Conservation (phyloP, 2,888 invertebrate genomes). For the Alentia gelatinosa region DNA sequence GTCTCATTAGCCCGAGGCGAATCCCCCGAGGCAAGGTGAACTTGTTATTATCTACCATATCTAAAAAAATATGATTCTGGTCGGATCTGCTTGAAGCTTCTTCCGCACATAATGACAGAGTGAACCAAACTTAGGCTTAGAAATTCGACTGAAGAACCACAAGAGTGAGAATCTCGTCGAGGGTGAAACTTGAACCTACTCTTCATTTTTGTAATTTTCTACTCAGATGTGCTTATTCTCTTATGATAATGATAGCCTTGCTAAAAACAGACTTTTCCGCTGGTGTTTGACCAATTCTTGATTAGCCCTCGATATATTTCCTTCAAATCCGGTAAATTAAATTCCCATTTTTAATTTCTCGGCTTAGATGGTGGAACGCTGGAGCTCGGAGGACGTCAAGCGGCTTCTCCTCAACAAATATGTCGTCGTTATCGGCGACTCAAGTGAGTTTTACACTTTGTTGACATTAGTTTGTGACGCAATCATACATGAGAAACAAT, state of each 20-base stretch:
- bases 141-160: neutral
- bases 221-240: too few relatives aligned
- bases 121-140: neutral
- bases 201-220: neutral
- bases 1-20: neutral
- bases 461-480: neutral
- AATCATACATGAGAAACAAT: too few relatives aligned
- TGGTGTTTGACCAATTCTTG: too few relatives aligned
- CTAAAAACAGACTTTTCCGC: too few relatives aligned
- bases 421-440: conserved; percentile 78
- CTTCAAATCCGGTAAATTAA: too few relatives aligned
- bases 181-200: neutral
- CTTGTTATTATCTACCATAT: too few relatives aligned
- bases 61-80: neutral
- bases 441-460: conserved; percentile 70
- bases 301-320: too few relatives aligned
- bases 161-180: neutral
- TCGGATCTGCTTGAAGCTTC: neutral
- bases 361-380: conserved; percentile 57
- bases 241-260: too few relatives aligned
- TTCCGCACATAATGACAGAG: neutral
- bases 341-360: too few relatives aligned
- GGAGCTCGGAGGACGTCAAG: conserved; percentile 69
- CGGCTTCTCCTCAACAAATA: conserved; percentile 73
- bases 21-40: too few relatives aligned